phyloP scores from a whole-genome alignment of 2,888 invertebrate genomes.

The Metacarcinus magister region DNA sequence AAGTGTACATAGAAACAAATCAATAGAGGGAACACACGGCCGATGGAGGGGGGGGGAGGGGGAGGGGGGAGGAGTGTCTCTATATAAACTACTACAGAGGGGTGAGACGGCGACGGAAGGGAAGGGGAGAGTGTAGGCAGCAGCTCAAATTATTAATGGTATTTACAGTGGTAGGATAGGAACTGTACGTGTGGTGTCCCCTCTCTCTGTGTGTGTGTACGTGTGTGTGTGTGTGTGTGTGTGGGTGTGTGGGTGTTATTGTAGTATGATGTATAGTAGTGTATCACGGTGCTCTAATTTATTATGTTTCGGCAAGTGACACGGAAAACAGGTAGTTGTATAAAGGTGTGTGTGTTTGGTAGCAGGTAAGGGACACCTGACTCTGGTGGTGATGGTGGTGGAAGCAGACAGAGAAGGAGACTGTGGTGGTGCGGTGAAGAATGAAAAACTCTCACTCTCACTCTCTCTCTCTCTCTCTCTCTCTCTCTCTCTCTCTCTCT shows the following conservation, averaged over 20 bases:
- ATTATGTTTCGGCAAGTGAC: neutral
- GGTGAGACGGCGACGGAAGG: neutral
- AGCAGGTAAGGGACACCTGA: neutral
- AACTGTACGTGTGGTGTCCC: neutral
- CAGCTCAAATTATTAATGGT: neutral
- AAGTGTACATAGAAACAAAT: constrained; percentile 8
- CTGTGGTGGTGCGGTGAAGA: too few species aligned
- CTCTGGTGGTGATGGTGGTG: neutral
- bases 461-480: too few species aligned
- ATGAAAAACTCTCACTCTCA: too few species aligned
- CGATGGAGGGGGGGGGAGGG: neutral
- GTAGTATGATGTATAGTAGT: too few species aligned
- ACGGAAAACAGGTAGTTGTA: neutral
- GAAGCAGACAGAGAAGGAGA: neutral
- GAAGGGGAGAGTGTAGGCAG: neutral
- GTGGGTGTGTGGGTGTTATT: constrained; percentile 6
- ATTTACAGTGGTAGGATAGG: neutral
- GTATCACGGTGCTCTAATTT: neutral
- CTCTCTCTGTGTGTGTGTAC: neutral
- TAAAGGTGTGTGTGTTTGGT: neutral
- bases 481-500: too few species aligned
- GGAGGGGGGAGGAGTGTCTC: neutral
- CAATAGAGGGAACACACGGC: neutral
- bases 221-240: constrained; percentile 54
- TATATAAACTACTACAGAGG: constrained; percentile 15